phyloP scores from a whole-genome alignment of 1,140 invertebrate genomes.

The Lepidotrigona ventralis region DNA sequence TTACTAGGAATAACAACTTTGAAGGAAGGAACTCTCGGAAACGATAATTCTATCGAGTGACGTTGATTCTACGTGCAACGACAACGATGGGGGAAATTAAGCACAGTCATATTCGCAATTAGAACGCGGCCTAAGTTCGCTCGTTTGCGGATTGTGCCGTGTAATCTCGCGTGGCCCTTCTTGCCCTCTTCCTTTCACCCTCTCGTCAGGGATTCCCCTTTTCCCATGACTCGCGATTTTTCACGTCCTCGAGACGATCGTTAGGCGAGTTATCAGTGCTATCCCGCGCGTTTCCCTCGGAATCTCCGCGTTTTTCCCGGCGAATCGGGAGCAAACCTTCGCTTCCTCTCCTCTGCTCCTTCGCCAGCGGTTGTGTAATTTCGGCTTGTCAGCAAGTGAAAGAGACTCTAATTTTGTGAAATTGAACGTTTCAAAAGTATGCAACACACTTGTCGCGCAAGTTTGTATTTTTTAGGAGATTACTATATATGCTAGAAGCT shows the following conservation, averaged over 20 bases:
- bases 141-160: constrained; percentile 65
- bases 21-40: not conserved
- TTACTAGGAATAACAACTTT: not conserved
- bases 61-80: constrained; percentile 39
- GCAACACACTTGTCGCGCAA: too few species aligned
- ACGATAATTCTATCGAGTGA: constrained; percentile 46
- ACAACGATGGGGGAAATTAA: constrained; percentile 59
- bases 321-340: not conserved
- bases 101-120: constrained; percentile 70
- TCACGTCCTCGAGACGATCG: constrained; percentile 59
- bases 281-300: not conserved
- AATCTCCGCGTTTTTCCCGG: not conserved
- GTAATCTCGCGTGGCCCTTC: constrained; percentile 53
- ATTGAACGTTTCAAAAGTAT: too few species aligned
- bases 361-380: too few species aligned
- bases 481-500: too few species aligned
- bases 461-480: too few species aligned
- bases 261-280: constrained; percentile 45
- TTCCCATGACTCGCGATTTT: constrained; percentile 64
- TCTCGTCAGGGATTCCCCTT: constrained; percentile 49
- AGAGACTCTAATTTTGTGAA: too few species aligned
- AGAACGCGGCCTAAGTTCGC: constrained; percentile 65
- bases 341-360: not conserved
- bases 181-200: constrained; percentile 23
- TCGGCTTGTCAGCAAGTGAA: too few species aligned